Conservation (phyloP, 2,888 invertebrate species). For the Panzeria rudis region DNA sequence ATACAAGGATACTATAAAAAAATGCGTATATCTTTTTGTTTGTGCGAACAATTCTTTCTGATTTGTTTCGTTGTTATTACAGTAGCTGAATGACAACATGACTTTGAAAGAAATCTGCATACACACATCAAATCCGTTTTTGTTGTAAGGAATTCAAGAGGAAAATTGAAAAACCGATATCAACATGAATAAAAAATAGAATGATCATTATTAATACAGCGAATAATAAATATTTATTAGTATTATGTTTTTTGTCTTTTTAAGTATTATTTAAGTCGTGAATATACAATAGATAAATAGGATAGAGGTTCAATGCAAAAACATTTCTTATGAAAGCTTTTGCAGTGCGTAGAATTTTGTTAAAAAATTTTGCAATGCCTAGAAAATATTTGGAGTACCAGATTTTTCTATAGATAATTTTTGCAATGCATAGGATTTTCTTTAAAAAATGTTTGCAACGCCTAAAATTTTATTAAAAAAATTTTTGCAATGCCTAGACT, state of each 20-base stretch:
- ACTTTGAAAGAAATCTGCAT: neutral
- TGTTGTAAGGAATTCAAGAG: neutral
- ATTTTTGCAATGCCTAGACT: neutral
- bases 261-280: neutral
- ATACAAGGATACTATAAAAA: slow-evolving; percentile 10
- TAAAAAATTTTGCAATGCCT: too few species aligned
- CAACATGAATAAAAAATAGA: neutral
- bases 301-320: too few species aligned
- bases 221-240: neutral
- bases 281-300: too few species aligned
- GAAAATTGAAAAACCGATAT: slow-evolving; percentile 4
- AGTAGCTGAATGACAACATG: neutral
- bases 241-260: neutral
- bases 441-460: neutral
- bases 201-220: neutral
- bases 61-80: neutral
- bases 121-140: neutral
- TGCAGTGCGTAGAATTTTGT: too few species aligned
- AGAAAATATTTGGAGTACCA: too few species aligned
- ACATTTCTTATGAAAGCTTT: too few species aligned
- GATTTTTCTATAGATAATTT: too few species aligned
- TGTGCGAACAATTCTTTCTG: neutral
- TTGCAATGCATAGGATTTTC: too few species aligned
- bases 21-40: neutral
- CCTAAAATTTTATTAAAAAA: neutral